phyloP scores from a whole-genome alignment of 1,140 invertebrate genomes.

The Leguminivora glycinivorella region DNA sequence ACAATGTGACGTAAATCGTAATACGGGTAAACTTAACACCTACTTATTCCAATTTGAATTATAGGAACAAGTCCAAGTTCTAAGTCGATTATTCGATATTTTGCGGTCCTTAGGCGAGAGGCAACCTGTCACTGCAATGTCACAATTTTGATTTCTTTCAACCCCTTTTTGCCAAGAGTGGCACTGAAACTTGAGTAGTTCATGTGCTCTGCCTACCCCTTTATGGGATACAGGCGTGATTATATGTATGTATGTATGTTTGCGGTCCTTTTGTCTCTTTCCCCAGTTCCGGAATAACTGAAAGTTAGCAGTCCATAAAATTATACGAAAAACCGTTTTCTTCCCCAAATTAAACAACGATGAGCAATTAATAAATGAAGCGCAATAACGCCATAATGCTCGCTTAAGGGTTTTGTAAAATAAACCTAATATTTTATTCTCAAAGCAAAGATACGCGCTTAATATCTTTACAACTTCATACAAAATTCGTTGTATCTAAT shows the following conservation, averaged over 20 bases:
- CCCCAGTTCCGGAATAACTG: background rate
- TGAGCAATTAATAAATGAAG: conserved; percentile 28
- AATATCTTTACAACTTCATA: conserved; percentile 73
- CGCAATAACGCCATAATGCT: conserved; percentile 34
- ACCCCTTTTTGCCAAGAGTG: no score
- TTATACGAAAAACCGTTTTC: conserved; percentile 8
- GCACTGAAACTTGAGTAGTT: no score
- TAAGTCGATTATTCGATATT: background rate
- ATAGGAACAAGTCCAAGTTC: background rate
- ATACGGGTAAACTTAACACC: no score
- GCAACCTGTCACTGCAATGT: no score
- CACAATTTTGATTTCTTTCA: no score
- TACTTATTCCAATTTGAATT: no score
- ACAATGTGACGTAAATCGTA: no score
- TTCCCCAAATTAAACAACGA: conserved; percentile 27
- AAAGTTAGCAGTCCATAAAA: conserved; percentile 14
- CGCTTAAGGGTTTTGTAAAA: conserved; percentile 60
- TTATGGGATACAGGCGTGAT: no score
- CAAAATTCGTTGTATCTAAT: conserved; percentile 76
- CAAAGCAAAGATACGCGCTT: conserved; percentile 60
- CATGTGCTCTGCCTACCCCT: no score
- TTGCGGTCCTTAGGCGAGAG: background rate
- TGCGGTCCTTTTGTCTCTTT: background rate
- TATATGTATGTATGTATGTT: no score
- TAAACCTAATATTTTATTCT: conserved; percentile 72